Base-by-base conservation (phyloP, 2,797 vertebrate genomes). In the Pagetopsis macropterus region DNA sequence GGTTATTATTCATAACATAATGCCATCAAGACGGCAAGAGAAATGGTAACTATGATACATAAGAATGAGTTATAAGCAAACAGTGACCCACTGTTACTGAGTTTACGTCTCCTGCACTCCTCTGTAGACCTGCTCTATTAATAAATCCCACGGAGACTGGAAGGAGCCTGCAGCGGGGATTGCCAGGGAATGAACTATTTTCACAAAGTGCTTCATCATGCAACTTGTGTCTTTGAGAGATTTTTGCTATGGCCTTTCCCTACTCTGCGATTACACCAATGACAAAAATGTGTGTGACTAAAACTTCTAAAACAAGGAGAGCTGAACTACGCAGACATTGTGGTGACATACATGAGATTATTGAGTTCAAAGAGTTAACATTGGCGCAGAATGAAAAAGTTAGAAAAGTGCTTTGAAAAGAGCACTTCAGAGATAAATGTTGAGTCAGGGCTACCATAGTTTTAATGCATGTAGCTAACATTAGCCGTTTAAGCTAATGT, bases 141-240 rank as follows among this genome's bases (percentile, higher is more conserved):
- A 93, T 92, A 93, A 89, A 79, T 65, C 75, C 85, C 70, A 46
- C 58, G 70, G 87, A 87, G 83, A 71, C 68, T 43, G n/a, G 50
- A 79, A 40, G n/a, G 50, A 79, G 87, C 75, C 84, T 76, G 88
- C 78, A 71, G 81, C 70, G 37, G 65, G 65, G 31, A 54, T 62
- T 74, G 76, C 82, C 78, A 72, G 62, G 17, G 74, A 82, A 78
- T 84, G 19, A 89, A 90, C 84, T 88, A 80, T 82, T 90, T 91
- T 73, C 63, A 79, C 75, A 89, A 84, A 91, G 83, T 90, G 89
- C 89, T 88, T 88, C 21, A 81, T 93, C 92, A 92, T 85, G 75
- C 89, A 89, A 90, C 84, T 91, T 80, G 70, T 81, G 75, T 80
- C 81, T 71, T 64, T 51, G 49, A 72, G 70, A 82, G 33, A 66